Evolutionary conservation across 2,113 vertebrate genomes (phyloP), one percentile per base, ranked within the genome.

Genomic region (Alaudala cheleensis): DNA sequence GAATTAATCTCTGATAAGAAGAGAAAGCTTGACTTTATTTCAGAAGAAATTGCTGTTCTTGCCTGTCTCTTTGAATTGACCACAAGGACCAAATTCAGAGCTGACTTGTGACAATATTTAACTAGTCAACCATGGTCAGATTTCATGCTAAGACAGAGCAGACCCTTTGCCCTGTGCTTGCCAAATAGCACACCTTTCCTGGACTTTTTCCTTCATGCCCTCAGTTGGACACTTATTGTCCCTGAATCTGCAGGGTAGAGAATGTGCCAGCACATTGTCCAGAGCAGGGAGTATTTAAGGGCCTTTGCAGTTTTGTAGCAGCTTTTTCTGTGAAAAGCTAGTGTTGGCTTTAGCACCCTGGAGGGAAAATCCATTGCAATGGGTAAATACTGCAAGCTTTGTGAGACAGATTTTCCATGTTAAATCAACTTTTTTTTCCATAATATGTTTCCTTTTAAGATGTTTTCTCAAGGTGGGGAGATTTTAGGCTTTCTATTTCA

Each of bases 171-270:
- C 31, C 28, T 37, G 1, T 14, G 10, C 4, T 23, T 39, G 29
- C 2, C 24, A 40, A 3, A 17, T 62, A 1, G 0, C 4, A 18
- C 6, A 51, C 6, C 2, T 73, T 50, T 89, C 21, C 34, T 50
- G 12, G n/a, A 42, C 22, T 51, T 87, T 92, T 29, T 54, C 81
- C 42, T 53, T 81, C 1, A 0, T 76, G n/a, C 58, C 53, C 45
- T 85, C 61, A 60, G 21, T 4, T 76, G 86, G 88, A 19, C 16
- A 25, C 2, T 45, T 57, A 69, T 28, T 92, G 53, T 76, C 83
- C 65, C 17, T 87, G 74, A 64, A 80, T 5, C 10, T 47, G 20
- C 28, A 56, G 53, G 33, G 16, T 7, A 67, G 49, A 84, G 22
- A 47, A 16, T 6, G 9, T 26, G 8, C 21, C 5, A 5, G 29